Evolutionary conservation across 2,888 invertebrate species (phyloP), one percentile per base, ranked within the genome.

Genomic region (Arge pagana): DNA sequence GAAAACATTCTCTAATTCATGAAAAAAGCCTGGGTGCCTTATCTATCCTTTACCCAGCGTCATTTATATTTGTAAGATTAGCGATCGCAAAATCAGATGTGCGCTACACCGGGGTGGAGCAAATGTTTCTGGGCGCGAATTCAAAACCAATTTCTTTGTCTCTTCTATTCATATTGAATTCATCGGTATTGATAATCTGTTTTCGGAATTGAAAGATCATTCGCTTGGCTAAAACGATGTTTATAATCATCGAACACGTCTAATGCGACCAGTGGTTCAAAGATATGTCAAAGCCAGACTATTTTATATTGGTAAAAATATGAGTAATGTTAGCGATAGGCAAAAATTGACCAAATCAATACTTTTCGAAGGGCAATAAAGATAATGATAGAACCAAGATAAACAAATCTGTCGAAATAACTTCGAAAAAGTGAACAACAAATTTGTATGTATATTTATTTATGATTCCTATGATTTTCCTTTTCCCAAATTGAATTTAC

Each of bases 271-370:
- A 21, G 21, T 37, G 18, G 21, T 37, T 37, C 3, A 37, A 37
- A 37, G 21, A 19, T 37, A 37, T 21, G 37, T 37, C 3, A 21
- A 37, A 37, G 21, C 37, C 21, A n/a, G 19, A 37, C 11, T 37
- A 37, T 37, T 37, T 37, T 37, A 37, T 37, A 18, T 37, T 37
- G 37, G 37, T 21, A 37, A 37, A 37, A 37, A 37, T 37, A 21
- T 37, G 11, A 37, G n/a, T 21, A 10, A 37, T 21, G 18, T 37
- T 21, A n/a, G 37, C 21, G 37, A 37, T 37, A 37, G 37, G 19
- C 37, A 37, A 11, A 37, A 21, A 3, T 37, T 37, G n/a, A 37
- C 18, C 19, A 36, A 37, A 37, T 21, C 21, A 19, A 19, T 37
- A 21, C 37, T 37, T 37, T 21, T 37, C 21, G 21, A 37, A 37